Percentiles rank a stretch among this genome's conserved stretches.
Conservation (phyloP, 2,797 vertebrate species). For the Dendrocincla fuliginosa region DNA sequence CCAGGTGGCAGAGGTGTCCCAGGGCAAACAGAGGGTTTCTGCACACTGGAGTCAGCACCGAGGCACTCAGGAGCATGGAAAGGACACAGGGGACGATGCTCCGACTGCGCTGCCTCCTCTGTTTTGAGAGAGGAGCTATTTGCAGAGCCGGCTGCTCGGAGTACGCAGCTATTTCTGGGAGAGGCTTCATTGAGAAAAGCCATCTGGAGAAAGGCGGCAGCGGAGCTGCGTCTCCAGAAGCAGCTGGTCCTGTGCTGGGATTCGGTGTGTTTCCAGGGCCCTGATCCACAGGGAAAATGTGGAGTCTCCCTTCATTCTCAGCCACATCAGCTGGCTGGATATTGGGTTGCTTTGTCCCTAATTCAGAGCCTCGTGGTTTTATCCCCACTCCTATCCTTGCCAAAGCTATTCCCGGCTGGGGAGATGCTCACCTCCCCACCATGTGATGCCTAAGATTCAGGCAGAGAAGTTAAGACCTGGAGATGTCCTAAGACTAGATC, state of each 20-base stretch:
- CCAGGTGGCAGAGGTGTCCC: background rate
- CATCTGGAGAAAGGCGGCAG: background rate
- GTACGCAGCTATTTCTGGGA: background rate
- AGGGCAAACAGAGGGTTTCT: accelerated
- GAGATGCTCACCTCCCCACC: background rate
- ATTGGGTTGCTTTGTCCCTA: background rate
- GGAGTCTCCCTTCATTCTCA: background rate
- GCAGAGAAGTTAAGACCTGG: background rate
- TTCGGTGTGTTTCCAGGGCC: background rate
- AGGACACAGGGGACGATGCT: background rate
- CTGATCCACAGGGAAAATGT: accelerated
- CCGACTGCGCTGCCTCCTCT: background rate
- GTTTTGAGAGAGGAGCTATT: background rate
- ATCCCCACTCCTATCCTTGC: background rate
- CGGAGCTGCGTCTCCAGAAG: accelerated
- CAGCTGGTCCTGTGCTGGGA: background rate
- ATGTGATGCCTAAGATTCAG: background rate
- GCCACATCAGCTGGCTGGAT: background rate
- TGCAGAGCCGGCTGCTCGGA: background rate
- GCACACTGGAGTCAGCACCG: accelerated
- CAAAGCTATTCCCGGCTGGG: background rate
- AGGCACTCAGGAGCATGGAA: background rate
- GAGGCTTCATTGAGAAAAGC: background rate
- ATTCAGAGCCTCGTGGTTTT: background rate
- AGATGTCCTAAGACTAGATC: background rate